A percentile compares a stretch with the other conserved stretches of the same genome.
phyloP scores from a whole-genome alignment of 2,113 vertebrate species.

The Lynx canadensis region DNA sequence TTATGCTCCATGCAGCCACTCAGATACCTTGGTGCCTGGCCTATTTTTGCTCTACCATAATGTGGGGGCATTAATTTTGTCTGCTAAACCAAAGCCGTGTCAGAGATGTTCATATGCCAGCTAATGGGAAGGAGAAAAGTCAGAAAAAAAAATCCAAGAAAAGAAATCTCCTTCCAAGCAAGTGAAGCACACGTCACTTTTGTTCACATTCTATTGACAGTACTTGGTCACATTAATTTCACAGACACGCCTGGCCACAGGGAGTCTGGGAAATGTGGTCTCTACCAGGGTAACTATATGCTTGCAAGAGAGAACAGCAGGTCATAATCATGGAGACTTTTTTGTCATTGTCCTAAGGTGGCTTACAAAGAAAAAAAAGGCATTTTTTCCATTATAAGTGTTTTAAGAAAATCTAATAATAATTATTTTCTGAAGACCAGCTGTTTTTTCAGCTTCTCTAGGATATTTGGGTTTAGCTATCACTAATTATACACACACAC shows the following conservation, averaged over 20 bases:
- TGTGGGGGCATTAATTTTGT: not conserved
- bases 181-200: not conserved
- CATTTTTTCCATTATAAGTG: not conserved
- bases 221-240: not conserved
- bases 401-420: not conserved
- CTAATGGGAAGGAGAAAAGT: not conserved
- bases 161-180: not conserved
- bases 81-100: not conserved
- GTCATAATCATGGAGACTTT: not conserved
- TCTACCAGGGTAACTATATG: not conserved
- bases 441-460: constrained; percentile 4
- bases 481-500: not conserved
- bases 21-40: not conserved
- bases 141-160: not conserved
- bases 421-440: not conserved
- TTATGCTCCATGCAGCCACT: not conserved
- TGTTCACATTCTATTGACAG: not conserved
- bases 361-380: not conserved
- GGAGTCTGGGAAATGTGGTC: not conserved
- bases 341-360: not conserved
- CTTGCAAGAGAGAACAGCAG: not conserved
- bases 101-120: not conserved
- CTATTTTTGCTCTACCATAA: not conserved
- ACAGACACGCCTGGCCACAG: not conserved
- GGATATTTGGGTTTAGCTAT: not conserved